phyloP scores from a whole-genome alignment of 1,140 invertebrate species.

The Megathymus violae region DNA sequence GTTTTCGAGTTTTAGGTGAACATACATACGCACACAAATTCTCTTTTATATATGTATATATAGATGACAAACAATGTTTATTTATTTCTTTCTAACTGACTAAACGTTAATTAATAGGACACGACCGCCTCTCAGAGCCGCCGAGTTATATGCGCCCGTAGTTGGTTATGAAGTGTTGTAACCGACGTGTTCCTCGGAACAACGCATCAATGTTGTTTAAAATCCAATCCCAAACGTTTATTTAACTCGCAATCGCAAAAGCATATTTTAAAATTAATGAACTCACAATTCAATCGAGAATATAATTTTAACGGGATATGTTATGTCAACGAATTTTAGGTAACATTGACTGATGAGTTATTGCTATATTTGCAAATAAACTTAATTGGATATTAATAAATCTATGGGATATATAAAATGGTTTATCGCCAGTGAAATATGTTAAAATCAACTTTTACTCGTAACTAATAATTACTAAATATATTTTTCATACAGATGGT shows the following conservation, averaged over 20 bases:
- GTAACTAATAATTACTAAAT: no score
- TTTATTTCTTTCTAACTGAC: no score
- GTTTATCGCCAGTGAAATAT: neutral
- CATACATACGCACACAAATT: no score
- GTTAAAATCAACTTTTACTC: no score
- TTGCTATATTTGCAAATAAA: slow-evolving; percentile 21
- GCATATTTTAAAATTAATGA: neutral
- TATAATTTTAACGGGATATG: slow-evolving; percentile 16
- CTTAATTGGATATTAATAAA: slow-evolving; percentile 16
- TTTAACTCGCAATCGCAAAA: neutral
- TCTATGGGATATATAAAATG: neutral
- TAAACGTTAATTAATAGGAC: no score
- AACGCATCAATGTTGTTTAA: neutral
- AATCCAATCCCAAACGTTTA: neutral
- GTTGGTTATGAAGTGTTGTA: no score
- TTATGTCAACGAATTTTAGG: slow-evolving; percentile 14
- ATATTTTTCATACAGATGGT: no score
- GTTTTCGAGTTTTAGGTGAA: no score
- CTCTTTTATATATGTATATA: no score
- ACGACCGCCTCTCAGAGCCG: no score
- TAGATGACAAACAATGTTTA: no score
- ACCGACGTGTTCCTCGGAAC: neutral
- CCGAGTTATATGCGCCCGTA: no score
- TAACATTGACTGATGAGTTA: slow-evolving; percentile 13
- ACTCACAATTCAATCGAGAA: slow-evolving; percentile 2